Base-by-base conservation (phyloP, 1,140 invertebrate genomes). In the Drosophila suzukii region DNA sequence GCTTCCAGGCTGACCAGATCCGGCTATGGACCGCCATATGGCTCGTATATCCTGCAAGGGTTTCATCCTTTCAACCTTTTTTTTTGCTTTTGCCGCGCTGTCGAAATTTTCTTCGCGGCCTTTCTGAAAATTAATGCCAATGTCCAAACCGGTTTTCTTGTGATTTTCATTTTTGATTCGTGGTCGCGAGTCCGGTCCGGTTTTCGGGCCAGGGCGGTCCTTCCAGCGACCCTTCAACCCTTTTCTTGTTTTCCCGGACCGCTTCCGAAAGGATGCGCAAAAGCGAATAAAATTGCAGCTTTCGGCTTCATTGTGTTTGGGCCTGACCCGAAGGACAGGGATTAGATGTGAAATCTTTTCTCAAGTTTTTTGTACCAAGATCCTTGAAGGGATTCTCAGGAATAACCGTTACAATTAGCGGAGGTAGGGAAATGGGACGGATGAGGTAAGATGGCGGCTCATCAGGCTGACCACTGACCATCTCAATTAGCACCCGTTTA, bases 81-180 rank as follows among this genome's bases (percentile, higher is more conserved):
- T 75, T 73, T 82, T 59, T 67, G 67, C 58, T 49, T 82, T 59
- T 63, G 67, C 58, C 51, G 30, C 39, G 60, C 50, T 58, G 67
- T 55, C n/a, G 20, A 81, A 81, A 85, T 90, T 89, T 89, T 81
- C 84, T 90, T 90, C 73, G 82, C 79, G 73, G 73, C 72, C 82
- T 80, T 83, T 66, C 67, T 39, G 15, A 72, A 86, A 83, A 81
- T 82, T 78, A 90, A 90, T 90, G 76, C 76, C 51, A 71, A 72
- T 90, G 88, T 90, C 82, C 79, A 82, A 90, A 90, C 86, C 88
- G 86, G 86, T 90, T 90, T 81, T 17, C 50, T 57, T 71, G 65
- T 76, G 81, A 83, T 80, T 80, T 84, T 80, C 75, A 79, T 63
- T 81, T 76, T 70, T 81, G 71, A 73, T 82, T 86, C 78, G 78